These are phyloP conservation scores for Desoria tigrina DNA, from an alignment of 2,888 invertebrate species.

Conservation along the genomic window DNA sequence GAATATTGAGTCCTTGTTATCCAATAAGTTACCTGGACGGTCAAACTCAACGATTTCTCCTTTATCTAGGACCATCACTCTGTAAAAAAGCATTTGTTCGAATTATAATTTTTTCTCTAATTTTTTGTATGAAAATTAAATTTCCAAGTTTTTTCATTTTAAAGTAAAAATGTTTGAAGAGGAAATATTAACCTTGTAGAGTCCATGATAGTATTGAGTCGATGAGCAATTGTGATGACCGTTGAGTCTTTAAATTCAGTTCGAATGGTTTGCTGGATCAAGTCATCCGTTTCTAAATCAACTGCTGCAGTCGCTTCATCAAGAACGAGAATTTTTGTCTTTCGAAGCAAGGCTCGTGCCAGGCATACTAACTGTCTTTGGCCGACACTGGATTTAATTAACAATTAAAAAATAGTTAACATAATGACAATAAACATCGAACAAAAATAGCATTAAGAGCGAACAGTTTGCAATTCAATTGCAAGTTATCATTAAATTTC, in stretches of 20 bases:
- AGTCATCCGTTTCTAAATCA: constrained; percentile 60
- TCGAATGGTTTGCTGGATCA: constrained; percentile 75
- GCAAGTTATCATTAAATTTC: not conserved
- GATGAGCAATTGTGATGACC: constrained; percentile 87
- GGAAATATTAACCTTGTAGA: constrained; percentile 65
- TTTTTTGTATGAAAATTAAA: not conserved
- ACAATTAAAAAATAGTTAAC: not conserved
- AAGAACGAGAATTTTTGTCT: constrained; percentile 56
- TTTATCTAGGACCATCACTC: constrained; percentile 78
- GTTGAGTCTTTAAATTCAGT: constrained; percentile 83
- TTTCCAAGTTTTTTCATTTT: not conserved
- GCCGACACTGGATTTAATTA: constrained; percentile 41
- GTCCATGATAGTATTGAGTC: constrained; percentile 89
- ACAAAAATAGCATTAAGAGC: too few species aligned
- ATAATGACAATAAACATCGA: not conserved
- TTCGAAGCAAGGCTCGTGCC: constrained; percentile 48
- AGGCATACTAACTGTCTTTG: constrained; percentile 51
- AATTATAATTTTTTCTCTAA: not conserved
- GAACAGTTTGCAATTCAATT: not conserved
- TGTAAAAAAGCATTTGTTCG: constrained; percentile 53
- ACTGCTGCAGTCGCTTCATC: constrained; percentile 63
- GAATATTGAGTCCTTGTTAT: constrained; percentile 70
- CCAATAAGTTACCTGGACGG: constrained; percentile 69
- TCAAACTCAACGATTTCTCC: constrained; percentile 78
- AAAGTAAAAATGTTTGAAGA: not conserved